Percentiles rank a stretch among this genome's conserved stretches.
phyloP scores from a whole-genome alignment of 2,113 vertebrate species.

The Xiphophorus couchianus region DNA sequence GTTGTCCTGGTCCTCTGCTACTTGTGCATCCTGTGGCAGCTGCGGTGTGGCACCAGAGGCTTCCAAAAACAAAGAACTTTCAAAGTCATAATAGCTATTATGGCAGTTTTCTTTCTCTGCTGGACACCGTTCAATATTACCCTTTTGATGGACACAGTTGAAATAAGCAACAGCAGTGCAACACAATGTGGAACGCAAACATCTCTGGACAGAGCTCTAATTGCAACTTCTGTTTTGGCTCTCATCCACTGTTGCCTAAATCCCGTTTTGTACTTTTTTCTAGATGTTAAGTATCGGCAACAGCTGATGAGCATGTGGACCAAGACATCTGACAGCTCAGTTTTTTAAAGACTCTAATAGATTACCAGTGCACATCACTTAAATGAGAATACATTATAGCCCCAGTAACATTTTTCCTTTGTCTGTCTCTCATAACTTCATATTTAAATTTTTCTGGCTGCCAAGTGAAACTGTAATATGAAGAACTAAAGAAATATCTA shows the following conservation, averaged over 20 bases:
- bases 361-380: background rate
- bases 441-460: background rate
- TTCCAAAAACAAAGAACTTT: conserved; percentile 84
- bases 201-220: conserved; percentile 65
- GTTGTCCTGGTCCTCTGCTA: conserved; percentile 84
- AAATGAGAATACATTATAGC: background rate
- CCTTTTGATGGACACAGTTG: too few relatives aligned
- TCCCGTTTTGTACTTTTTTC: conserved; percentile 87
- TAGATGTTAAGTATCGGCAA: conserved; percentile 86
- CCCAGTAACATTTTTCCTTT: background rate
- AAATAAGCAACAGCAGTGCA: too few relatives aligned
- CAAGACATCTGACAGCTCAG: background rate
- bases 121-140: conserved; percentile 86
- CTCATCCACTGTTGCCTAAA: conserved; percentile 89
- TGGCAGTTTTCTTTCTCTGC: conserved; percentile 85
- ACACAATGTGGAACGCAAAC: background rate
- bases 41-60: conserved; percentile 75
- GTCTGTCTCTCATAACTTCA: background rate
- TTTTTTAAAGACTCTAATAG: background rate
- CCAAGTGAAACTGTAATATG: too few relatives aligned
- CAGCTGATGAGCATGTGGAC: conserved; percentile 62
- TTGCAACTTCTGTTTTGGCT: conserved; percentile 77
- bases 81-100: conserved; percentile 81
- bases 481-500: too few relatives aligned
- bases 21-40: conserved; percentile 77